phyloP scores from a whole-genome alignment of 2,113 vertebrate genomes.

The Scytalopus superciliaris region DNA sequence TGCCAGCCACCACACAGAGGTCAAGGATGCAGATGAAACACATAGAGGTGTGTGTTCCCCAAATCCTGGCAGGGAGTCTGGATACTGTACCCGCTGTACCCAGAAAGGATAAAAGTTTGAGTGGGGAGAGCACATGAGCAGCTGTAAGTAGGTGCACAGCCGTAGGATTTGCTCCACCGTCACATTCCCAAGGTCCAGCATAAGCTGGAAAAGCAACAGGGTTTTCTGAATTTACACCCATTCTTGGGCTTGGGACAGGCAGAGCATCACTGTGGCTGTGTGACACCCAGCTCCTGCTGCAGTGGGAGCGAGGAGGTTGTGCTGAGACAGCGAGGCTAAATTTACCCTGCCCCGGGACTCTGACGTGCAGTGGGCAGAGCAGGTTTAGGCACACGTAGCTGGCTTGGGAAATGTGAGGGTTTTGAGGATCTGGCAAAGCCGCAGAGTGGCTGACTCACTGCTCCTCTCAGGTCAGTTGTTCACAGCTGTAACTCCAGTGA shows the following conservation, averaged over 20 bases:
- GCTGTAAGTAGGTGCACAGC: neutral
- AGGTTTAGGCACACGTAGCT: neutral
- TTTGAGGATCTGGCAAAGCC: conserved; percentile 23
- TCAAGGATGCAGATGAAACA: neutral
- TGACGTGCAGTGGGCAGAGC: neutral
- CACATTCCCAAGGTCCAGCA: neutral
- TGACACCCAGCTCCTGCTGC: neutral
- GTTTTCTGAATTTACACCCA: neutral
- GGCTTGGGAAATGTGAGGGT: neutral
- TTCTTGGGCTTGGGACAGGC: neutral
- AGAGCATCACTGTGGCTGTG: neutral
- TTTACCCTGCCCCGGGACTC: neutral
- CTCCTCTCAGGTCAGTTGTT: conserved; percentile 29
- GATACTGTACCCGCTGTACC: no score
- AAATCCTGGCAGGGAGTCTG: neutral
- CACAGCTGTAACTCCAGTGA: conserved; percentile 13
- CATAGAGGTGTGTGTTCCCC: rapidly evolving
- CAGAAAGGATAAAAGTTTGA: neutral
- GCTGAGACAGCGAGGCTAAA: conserved; percentile 11
- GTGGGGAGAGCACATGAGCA: neutral
- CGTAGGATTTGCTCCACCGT: neutral
- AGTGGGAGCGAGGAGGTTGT: neutral
- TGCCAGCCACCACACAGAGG: neutral
- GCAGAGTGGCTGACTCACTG: conserved; percentile 44
- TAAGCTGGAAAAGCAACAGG: neutral